Evolutionary conservation across 2,888 invertebrate species (phyloP).

Genomic region (Bibio marci): DNA sequence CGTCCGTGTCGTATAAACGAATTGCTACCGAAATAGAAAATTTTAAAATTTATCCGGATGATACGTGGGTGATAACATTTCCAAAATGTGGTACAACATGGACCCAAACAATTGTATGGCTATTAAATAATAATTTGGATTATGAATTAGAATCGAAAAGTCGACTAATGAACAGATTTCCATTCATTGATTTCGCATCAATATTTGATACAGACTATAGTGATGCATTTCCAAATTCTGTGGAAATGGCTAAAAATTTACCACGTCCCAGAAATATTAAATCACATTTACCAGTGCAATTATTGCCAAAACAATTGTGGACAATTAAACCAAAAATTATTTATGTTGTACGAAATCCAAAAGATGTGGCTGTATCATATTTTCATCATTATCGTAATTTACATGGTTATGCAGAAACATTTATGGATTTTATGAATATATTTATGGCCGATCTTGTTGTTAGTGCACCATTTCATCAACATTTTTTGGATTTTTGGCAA

Average conservation of each 20-base stretch:
- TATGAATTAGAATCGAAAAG: slow-evolving; percentile 5
- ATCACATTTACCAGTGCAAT: slow-evolving; percentile 2
- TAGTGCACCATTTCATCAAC: background rate
- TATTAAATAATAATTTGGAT: slow-evolving; percentile 7
- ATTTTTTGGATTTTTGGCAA: slow-evolving; percentile 4
- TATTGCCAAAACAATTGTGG: slow-evolving; percentile 2
- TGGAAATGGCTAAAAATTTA: background rate
- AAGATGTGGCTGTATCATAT: slow-evolving; percentile 60
- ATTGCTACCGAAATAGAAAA: background rate
- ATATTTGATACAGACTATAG: no score
- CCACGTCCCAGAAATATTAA: slow-evolving; percentile 1
- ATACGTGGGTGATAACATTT: background rate
- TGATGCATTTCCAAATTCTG: background rate
- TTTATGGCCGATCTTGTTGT: slow-evolving; percentile 3
- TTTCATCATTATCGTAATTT: slow-evolving; percentile 33
- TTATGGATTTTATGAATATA: slow-evolving; percentile 5
- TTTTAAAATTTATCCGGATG: background rate
- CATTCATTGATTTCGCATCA: no score
- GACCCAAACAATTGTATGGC: slow-evolving; percentile 8
- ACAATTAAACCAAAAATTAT: slow-evolving; percentile 30
- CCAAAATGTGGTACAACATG: slow-evolving; percentile 7
- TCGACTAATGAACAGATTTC: background rate
- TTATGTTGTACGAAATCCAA: slow-evolving; percentile 62
- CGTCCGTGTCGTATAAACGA: background rate
- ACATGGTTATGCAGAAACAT: slow-evolving; percentile 3